A percentile compares a stretch with the other conserved stretches of the same genome.
phyloP scores from a whole-genome alignment of 2,113 vertebrate genomes.

The Todiramphus saurophagus region DNA sequence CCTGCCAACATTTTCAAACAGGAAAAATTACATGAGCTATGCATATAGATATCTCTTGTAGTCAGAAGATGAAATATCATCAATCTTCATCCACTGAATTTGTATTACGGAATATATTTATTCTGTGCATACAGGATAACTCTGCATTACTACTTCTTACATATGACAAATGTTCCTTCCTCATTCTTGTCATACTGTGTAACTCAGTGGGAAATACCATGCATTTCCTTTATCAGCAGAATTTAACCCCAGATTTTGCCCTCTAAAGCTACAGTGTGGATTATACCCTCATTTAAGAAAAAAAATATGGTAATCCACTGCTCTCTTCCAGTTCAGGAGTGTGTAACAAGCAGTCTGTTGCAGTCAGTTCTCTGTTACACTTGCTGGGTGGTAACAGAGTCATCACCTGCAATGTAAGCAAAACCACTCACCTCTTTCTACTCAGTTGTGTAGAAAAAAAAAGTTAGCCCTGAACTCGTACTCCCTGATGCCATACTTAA shows the following conservation, averaged over 20 bases:
- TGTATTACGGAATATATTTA: background rate
- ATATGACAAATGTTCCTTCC: background rate
- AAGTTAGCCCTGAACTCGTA: background rate
- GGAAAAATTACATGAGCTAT: background rate
- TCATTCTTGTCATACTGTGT: background rate
- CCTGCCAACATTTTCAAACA: background rate
- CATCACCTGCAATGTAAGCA: background rate
- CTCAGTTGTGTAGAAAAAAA: background rate
- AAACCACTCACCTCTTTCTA: background rate
- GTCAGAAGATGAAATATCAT: background rate
- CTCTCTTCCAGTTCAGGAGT: background rate
- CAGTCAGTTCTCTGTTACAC: background rate
- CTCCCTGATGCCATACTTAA: background rate
- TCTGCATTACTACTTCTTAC: background rate
- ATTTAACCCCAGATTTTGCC: background rate
- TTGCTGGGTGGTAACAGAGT: background rate
- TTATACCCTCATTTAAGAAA: background rate
- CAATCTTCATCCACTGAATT: background rate
- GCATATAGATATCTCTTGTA: background rate
- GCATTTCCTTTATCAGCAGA: background rate
- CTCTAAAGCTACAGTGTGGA: background rate
- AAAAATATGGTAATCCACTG: background rate
- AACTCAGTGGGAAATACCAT: background rate
- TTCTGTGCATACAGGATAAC: background rate
- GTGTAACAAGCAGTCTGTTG: background rate